These are phyloP conservation scores for Abrostola tripartita DNA, from an alignment of 2,888 invertebrate species.

Conservation along the genomic window DNA sequence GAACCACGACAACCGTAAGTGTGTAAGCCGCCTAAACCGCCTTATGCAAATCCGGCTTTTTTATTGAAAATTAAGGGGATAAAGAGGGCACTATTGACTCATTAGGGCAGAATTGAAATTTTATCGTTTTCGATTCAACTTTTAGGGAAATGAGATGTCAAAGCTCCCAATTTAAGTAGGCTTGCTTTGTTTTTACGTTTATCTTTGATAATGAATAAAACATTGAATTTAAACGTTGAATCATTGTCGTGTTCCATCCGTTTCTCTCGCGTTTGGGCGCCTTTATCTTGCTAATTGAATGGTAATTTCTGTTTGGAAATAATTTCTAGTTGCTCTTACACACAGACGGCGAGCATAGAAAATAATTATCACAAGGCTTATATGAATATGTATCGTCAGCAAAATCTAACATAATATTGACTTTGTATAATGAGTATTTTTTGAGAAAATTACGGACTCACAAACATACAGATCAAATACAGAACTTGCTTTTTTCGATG, in stretches of 20 bases:
- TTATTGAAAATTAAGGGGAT: conserved; percentile 66
- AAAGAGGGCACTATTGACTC: conserved; percentile 59
- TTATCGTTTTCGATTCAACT: conserved; percentile 53
- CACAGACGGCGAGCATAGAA: no score
- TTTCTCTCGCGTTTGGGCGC: no score
- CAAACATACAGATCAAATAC: no score
- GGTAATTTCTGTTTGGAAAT: no score
- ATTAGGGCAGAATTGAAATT: conserved; percentile 64
- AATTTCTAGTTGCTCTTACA: no score
- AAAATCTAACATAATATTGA: no score
- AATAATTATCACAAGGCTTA: no score
- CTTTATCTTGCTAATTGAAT: no score
- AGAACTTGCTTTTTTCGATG: no score
- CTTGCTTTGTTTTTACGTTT: conserved; percentile 37
- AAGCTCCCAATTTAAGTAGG: conserved; percentile 36
- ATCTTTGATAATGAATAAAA: conserved; percentile 54
- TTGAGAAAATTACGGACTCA: no score
- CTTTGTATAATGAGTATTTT: no score
- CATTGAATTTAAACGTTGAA: conserved; percentile 50
- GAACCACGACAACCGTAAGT: conserved; percentile 34
- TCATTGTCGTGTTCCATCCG: conserved; percentile 1
- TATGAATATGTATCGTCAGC: no score
- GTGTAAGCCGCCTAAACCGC: conserved; percentile 50
- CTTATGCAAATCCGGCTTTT: conserved; percentile 64
- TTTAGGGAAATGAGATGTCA: conserved; percentile 65